Percentiles rank a stretch among this genome's conserved stretches.
These are phyloP conservation scores for Alosa sapidissima DNA, from an alignment of 2,797 vertebrate genomes.

Conservation along the genomic window DNA sequence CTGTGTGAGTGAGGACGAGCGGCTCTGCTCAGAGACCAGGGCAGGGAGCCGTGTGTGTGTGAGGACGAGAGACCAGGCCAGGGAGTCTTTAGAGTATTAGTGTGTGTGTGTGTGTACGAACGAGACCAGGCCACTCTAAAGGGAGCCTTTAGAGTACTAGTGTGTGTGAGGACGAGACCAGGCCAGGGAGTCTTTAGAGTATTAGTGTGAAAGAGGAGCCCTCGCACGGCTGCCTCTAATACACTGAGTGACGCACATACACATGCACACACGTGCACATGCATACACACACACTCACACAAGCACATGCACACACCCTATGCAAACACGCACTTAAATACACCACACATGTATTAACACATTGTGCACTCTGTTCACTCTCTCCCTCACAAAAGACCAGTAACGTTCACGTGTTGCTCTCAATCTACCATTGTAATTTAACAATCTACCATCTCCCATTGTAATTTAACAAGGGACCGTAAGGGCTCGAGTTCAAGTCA, in stretches of 20 bases:
- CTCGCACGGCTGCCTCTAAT: constrained; percentile 2
- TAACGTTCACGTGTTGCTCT: not conserved
- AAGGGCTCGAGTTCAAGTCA: not conserved
- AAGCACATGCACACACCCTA: not conserved
- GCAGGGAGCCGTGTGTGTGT: constrained; percentile 37
- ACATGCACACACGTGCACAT: no score
- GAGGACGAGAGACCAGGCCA: no score
- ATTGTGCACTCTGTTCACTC: not conserved
- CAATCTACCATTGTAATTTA: not conserved
- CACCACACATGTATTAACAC: not conserved
- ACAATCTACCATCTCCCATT: not conserved
- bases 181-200: constrained; percentile 57
- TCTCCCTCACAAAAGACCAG: not conserved
- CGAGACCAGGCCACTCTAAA: no score
- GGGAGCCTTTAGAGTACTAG: no score
- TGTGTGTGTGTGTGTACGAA: no score
- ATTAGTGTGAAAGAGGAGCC: constrained; percentile 42
- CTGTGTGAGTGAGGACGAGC: constrained; percentile 32
- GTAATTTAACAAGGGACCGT: not conserved
- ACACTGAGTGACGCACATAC: not conserved
- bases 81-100: no score
- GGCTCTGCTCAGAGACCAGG: constrained; percentile 57
- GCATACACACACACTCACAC: not conserved
- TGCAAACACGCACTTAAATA: not conserved
- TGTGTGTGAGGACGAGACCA: constrained; percentile 40